phyloP scores from a whole-genome alignment of 2,797 vertebrate species.

The Arctocebus calabarensis region DNA sequence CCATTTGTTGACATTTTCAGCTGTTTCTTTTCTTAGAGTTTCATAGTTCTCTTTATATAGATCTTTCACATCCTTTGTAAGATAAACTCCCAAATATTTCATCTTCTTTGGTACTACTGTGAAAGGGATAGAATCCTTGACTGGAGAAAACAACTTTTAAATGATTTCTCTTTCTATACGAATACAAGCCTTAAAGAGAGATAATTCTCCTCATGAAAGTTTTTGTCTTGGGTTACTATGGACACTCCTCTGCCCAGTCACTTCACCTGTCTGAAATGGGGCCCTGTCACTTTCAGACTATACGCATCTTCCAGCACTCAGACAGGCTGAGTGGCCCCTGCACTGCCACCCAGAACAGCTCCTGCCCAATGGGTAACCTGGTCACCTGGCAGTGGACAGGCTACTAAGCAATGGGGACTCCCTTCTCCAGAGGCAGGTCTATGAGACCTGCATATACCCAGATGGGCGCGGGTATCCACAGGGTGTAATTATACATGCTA shows the following conservation, averaged over 20 bases:
- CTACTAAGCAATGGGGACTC: background rate
- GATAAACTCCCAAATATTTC: too few species aligned
- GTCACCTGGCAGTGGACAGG: background rate
- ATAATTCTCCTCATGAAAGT: background rate
- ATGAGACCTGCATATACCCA: background rate
- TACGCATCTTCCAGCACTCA: accelerated
- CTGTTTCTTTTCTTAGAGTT: too few species aligned
- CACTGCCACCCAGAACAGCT: too few species aligned
- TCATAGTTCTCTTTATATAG: too few species aligned
- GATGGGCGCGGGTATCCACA: background rate
- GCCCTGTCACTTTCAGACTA: accelerated
- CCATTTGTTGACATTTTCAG: too few species aligned
- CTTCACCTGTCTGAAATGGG: too few species aligned
- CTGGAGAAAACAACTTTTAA: background rate
- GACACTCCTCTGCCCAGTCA: background rate
- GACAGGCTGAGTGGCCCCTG: accelerated
- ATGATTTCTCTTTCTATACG: background rate
- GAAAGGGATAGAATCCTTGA: too few species aligned
- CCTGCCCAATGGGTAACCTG: background rate
- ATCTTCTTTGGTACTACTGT: too few species aligned
- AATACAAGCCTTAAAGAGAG: background rate
- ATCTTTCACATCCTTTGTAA: too few species aligned
- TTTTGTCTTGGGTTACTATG: background rate
- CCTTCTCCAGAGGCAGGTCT: background rate
- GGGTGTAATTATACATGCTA: constrained; percentile 24